Evolutionary conservation across 2,797 vertebrate genomes (phyloP).

Genomic region (Aythya fuligula): DNA sequence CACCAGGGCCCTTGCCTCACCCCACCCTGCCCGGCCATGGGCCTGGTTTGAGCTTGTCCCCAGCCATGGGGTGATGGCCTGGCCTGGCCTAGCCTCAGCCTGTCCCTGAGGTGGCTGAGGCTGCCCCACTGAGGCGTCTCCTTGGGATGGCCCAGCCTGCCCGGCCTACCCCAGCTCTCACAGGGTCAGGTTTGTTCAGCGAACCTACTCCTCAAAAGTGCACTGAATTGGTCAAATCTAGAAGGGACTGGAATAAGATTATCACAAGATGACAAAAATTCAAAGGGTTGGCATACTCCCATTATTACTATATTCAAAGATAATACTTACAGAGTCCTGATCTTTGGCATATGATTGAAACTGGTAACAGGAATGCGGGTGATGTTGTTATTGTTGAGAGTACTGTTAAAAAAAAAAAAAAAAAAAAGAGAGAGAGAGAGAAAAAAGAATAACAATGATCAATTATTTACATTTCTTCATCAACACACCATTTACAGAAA

Average conservation of each 20-base stretch:
- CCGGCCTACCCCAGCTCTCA: neutral
- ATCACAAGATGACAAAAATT: neutral
- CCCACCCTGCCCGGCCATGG: neutral
- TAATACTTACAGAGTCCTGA: conserved; percentile 95
- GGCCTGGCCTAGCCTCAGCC: neutral
- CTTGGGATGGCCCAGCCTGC: neutral
- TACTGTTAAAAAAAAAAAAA: conserved; percentile 79
- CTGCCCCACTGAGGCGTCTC: neutral
- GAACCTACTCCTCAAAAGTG: neutral
- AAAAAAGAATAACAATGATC: conserved; percentile 12
- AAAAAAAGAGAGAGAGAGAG: conserved; percentile 43
- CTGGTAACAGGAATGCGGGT: conserved; percentile 97
- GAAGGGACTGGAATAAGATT: neutral
- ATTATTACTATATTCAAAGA: neutral
- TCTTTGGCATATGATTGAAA: conserved; percentile 99
- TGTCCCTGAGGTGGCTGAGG: neutral
- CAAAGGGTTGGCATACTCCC: neutral
- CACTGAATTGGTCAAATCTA: rapidly evolving
- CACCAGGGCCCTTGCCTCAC: neutral
- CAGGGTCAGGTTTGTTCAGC: neutral
- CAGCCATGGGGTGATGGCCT: rapidly evolving
- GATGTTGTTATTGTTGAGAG: conserved; percentile 99
- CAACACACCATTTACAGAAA: conserved; percentile 25
- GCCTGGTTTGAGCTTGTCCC: neutral
- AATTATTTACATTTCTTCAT: conserved; percentile 13